phyloP scores from a whole-genome alignment of 2,888 invertebrate species.

The Temnothorax ravouxi region DNA sequence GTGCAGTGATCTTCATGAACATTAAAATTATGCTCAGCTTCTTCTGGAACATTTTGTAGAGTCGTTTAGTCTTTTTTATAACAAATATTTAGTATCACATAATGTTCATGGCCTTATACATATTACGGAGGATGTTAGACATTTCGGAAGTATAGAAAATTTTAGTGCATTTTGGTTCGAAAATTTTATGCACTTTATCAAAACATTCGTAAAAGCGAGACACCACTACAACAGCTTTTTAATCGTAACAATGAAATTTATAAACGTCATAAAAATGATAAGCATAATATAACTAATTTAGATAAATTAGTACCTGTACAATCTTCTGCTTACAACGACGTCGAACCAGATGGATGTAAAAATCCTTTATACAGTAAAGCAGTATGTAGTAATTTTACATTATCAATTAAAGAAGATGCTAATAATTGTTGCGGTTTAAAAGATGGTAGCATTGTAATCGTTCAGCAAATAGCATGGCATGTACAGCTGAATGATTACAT shows the following conservation, averaged over 20 bases:
- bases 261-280: not conserved
- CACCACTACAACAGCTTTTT: conserved; percentile 57
- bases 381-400: conserved; percentile 10
- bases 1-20: not conserved
- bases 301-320: conserved; percentile 5
- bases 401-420: not conserved
- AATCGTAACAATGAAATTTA: conserved; percentile 56
- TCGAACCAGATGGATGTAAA: conserved; percentile 3
- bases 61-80: not conserved
- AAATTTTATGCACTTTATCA: conserved; percentile 56
- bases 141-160: conserved; percentile 53
- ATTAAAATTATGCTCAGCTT: conserved; percentile 39
- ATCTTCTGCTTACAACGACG: conserved; percentile 13
- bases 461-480: too few species aligned
- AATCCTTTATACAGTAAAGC: conserved; percentile 17
- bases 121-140: conserved; percentile 46
- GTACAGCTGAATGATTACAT: too few species aligned
- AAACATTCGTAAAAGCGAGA: conserved; percentile 51
- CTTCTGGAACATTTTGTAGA: conserved; percentile 55
- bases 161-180: not conserved
- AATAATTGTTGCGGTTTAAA: conserved; percentile 21
- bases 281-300: conserved; percentile 6
- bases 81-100: conserved; percentile 11
- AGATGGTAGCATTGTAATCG: conserved; percentile 20
- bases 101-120: conserved; percentile 19